Evolutionary conservation across 1,140 invertebrate species (phyloP), one percentile per base, ranked within the genome.

Genomic region (Zaprionus africanus): DNA sequence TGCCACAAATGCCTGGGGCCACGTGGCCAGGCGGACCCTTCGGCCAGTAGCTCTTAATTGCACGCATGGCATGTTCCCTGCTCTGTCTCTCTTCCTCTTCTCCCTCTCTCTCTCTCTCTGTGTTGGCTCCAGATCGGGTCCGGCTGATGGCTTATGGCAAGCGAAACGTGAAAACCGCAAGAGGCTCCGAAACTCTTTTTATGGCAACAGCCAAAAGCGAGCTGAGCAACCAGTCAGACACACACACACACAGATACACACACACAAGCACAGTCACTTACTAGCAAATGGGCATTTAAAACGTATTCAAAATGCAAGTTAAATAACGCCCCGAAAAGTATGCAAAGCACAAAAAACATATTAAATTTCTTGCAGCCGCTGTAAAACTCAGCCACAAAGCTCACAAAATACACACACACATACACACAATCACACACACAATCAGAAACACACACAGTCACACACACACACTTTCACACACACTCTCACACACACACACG

Each of bases 251-350:
- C 34, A 31, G 57, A 41, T 12, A 41, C 17, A 19, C 17, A 38
- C 19, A 49, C 57, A 41, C 12, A 3, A 13, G 1, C n/a, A 38
- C 28, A 34, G 34, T 41, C 17, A 59, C 34, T 22, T 38, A 38
- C 43, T 38, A 69, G 53, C 66, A 79, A 76, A 79, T 69, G 79
- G 58, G 79, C 79, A 86, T 86, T 85, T 87, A 86, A 86, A 85
- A 72, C 76, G 83, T 79, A 87, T 82, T 85, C 82, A 72, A 85
- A 85, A 86, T 85, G 82, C 82, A 85, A 86, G 79, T 85, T 86
- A 86, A 85, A 85, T 79, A 83, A 86, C 76, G 76, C 75, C 82
- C 82, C 67, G 79, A 85, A 82, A 86, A 86, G 82, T 86, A 86
- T 85, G 82, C 79, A 79, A 82, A 86, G 78, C 82, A 85, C 74